Evolutionary conservation across 2,113 vertebrate species (phyloP).

Genomic region (Struthidea cinerea): DNA sequence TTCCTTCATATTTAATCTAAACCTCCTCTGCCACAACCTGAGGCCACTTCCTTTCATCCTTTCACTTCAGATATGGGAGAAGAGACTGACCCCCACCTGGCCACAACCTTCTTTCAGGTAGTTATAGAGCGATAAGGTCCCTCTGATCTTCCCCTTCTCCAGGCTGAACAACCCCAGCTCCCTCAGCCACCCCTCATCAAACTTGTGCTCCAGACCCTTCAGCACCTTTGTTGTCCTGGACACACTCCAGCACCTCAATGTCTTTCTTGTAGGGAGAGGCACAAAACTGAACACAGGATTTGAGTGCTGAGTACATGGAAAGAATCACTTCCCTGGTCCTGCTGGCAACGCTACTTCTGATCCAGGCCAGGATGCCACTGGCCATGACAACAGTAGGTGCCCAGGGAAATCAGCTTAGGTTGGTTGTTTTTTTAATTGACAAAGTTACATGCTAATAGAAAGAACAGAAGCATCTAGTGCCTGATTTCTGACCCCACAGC

Average conservation of each 20-base stretch:
- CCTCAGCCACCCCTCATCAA: background rate
- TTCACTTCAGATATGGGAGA: background rate
- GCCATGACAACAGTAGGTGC: background rate
- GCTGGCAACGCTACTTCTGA: background rate
- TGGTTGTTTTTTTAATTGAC: background rate
- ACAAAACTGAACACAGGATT: background rate
- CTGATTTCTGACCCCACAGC: background rate
- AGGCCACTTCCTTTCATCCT: background rate
- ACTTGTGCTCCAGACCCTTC: background rate
- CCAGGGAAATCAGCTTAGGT: background rate
- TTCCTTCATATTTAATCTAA: background rate
- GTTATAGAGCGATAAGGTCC: no score
- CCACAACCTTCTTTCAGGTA: background rate
- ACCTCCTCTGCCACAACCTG: background rate
- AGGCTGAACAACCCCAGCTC: background rate
- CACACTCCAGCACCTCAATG: no score
- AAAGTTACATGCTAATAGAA: background rate
- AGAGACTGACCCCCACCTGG: background rate
- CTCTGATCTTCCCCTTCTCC: background rate
- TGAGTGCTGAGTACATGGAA: no score
- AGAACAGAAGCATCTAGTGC: background rate
- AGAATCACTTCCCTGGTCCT: background rate
- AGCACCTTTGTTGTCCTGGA: background rate
- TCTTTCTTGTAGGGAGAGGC: background rate
- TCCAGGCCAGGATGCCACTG: background rate